Conservation (phyloP, 2,797 vertebrate genomes). For the Sebastes kiyomatsui region DNA sequence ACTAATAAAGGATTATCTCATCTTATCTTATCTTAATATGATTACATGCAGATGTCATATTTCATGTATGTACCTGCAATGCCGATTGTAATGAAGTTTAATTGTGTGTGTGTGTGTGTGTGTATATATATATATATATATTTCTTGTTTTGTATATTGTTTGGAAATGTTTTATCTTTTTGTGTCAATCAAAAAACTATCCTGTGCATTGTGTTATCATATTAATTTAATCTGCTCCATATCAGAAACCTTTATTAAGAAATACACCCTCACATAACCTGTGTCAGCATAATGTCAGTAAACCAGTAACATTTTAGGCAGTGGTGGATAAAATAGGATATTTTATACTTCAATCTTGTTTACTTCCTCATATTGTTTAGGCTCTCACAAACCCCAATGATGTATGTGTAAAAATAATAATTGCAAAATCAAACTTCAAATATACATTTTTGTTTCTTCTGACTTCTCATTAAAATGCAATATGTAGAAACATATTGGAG, state of each 20-base stretch:
- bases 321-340: no score
- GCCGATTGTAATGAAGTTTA: neutral
- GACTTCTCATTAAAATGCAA: neutral
- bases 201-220: neutral
- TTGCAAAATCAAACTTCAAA: neutral
- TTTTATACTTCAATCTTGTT: neutral
- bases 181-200: no score
- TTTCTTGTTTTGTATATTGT: no score
- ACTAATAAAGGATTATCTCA: no score
- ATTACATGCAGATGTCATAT: no score
- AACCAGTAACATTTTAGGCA: neutral
- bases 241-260: neutral
- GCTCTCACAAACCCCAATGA: neutral
- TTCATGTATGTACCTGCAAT: no score
- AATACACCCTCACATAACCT: no score
- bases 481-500: neutral
- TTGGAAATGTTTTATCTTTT: neutral
- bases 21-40: no score
- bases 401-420: neutral
- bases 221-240: neutral
- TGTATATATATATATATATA: no score
- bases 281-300: neutral
- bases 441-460: neutral
- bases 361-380: neutral
- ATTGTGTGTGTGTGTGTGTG: neutral